A percentile compares a stretch with the other conserved stretches of the same genome.
Evolutionary conservation across 2,797 vertebrate genomes (phyloP).

Genomic region (Mionectes olivaceus): DNA sequence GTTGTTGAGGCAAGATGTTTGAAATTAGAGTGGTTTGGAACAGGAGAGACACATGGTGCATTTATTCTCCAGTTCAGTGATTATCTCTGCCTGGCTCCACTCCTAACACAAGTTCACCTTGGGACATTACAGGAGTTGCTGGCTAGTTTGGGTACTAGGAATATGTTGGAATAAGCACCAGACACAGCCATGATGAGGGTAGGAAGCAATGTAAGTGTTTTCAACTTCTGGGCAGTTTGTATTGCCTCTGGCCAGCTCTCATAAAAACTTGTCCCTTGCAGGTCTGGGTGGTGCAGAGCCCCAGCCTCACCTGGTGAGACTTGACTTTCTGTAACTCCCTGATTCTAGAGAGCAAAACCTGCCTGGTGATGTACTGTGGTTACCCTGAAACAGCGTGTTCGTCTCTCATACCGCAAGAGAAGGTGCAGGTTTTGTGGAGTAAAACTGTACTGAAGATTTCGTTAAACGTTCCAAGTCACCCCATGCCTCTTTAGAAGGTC

Average conservation of each 20-base stretch:
- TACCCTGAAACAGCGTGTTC: not conserved
- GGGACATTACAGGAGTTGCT: not conserved
- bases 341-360: not conserved
- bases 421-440: not conserved
- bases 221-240: not conserved
- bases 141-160: not conserved
- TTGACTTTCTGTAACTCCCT: not conserved
- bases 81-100: slow-evolving; percentile 42
- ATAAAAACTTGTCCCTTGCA: not conserved
- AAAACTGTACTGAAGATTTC: not conserved
- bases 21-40: slow-evolving; percentile 54
- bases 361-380: not conserved
- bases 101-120: slow-evolving; percentile 46
- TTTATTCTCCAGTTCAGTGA: slow-evolving; percentile 23
- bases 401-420: not conserved
- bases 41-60: slow-evolving; percentile 55
- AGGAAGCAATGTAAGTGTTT: not conserved
- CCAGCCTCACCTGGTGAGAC: not conserved
- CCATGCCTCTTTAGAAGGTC: not conserved
- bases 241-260: not conserved
- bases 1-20: slow-evolving; percentile 54
- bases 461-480: not conserved
- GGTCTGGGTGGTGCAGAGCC: not conserved
- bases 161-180: not conserved
- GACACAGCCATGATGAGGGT: accelerated